A percentile compares a stretch with the other conserved stretches of the same genome.
These are phyloP conservation scores for Astreopora myriophthalma DNA, from an alignment of 64 coral and sea anemone species.

Conservation along the genomic window DNA sequence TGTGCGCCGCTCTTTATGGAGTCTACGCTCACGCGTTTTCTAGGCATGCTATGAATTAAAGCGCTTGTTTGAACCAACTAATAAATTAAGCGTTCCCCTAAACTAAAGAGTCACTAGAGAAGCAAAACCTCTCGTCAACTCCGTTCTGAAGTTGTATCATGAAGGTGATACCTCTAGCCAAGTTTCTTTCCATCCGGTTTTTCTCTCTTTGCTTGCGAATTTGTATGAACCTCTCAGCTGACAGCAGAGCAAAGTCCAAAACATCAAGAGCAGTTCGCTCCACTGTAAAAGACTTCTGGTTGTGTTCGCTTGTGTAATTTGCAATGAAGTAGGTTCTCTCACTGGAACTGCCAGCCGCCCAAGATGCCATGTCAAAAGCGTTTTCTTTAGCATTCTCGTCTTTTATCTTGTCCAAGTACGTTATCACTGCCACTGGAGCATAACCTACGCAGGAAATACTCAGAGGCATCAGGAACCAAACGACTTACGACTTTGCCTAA, in stretches of 20 bases:
- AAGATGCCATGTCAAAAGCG: conserved; percentile 72
- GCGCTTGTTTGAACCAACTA: too few relatives aligned
- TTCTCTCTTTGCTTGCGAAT: conserved; percentile 71
- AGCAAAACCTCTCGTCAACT: too few relatives aligned
- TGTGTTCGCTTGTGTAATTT: conserved; percentile 69
- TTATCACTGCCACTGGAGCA: conserved; percentile 82
- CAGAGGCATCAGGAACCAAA: too few relatives aligned
- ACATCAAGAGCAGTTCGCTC: conserved; percentile 75
- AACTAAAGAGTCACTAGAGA: too few relatives aligned
- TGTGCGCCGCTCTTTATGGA: too few relatives aligned
- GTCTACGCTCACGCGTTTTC: too few relatives aligned
- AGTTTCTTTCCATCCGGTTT: conserved; percentile 15
- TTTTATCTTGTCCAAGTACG: conserved; percentile 76
- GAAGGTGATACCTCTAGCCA: not conserved
- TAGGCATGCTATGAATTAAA: too few relatives aligned
- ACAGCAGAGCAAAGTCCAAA: conserved; percentile 69
- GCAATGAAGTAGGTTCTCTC: conserved; percentile 81
- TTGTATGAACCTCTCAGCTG: conserved; percentile 80
- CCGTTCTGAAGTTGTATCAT: too few relatives aligned
- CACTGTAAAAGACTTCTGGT: conserved; percentile 15
- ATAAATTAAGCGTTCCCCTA: too few relatives aligned
- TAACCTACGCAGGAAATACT: conserved; percentile 62
- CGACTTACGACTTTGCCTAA: too few relatives aligned
- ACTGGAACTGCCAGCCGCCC: conserved; percentile 73
- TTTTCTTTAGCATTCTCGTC: conserved; percentile 37